Evolutionary conservation across 2,797 vertebrate species (phyloP), one percentile per base, ranked within the genome.

Genomic region (Aeoliscus strigatus): DNA sequence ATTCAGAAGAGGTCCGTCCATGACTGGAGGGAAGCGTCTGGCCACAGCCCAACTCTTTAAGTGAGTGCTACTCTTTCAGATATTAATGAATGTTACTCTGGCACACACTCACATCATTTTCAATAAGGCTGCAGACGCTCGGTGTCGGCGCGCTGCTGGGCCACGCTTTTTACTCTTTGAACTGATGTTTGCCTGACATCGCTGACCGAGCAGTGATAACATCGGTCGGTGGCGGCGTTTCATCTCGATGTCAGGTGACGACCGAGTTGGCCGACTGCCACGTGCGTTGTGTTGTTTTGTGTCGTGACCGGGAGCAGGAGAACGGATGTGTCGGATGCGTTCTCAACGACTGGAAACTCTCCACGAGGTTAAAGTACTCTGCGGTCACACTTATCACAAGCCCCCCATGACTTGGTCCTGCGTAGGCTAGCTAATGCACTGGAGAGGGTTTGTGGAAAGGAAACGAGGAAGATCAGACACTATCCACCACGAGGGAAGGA

Each of bases 71-170:
- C 23, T 27, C 46, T 51, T 58, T 66, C 61, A 70, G 66, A 48
- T 70, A 49, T 60, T 66, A 67, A 70, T 66, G 42, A 15, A 4
- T 55, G 43, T 55, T 57, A 27, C 44, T 49, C 47, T 73, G 67
- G 74, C 75, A 65, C 42, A 17, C 31, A 14, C 42, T 66, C 52
- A 66, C 31, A 29, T 10, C 12, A 18, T 32, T 29, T 46, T 42
- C 30, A 38, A 57, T 54, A 50, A 60, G 14, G 48, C 12, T 34
- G 31, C 55, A 60, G 34, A 45, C 7, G 28, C 28, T 59, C 35
- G 34, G 28, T 18, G 47, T 54, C 42, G 21, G 51, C 40, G 9
- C 5, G 9, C 50, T 50, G 63, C 34, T 51, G 54, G 40, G 33
- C 39, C 26, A 36, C 14, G 32, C 45, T 53, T 46, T 70, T 59